phyloP scores from a whole-genome alignment of 1,140 invertebrate genomes.

The Eurosta solidaginis region DNA sequence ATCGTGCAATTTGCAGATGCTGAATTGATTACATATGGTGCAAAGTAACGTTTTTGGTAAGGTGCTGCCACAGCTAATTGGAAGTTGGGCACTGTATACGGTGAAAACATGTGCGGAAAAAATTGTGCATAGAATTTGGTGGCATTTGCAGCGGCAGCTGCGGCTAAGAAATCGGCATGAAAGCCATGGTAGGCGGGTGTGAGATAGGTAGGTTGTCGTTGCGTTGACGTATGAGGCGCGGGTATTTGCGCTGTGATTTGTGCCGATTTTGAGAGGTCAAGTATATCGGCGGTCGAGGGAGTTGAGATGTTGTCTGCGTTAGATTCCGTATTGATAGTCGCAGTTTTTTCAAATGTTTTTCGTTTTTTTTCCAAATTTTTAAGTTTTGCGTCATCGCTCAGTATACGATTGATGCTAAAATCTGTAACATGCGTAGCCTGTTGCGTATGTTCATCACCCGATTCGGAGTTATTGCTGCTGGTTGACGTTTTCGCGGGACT shows the following conservation, averaged over 20 bases:
- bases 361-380: neutral
- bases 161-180: conserved; percentile 32
- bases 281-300: conserved; percentile 36
- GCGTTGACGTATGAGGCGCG: neutral
- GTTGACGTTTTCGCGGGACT: neutral
- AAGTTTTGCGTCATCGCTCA: conserved; percentile 39
- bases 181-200: conserved; percentile 14
- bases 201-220: neutral
- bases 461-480: neutral
- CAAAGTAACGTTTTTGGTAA: conserved; percentile 55
- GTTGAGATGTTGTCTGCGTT: neutral
- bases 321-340: neutral
- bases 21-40: conserved; percentile 50
- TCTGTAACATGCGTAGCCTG: conserved; percentile 46
- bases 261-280: conserved; percentile 51
- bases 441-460: neutral
- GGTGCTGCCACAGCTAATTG: conserved; percentile 21
- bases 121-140: conserved; percentile 57
- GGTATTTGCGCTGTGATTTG: neutral
- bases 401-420: conserved; percentile 55
- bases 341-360: neutral
- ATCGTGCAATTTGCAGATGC: neutral
- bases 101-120: conserved; percentile 44
- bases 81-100: conserved; percentile 42
- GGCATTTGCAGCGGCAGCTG: conserved; percentile 49